phyloP scores from a whole-genome alignment of 2,113 vertebrate species.

The Phylloscopus trochilus region DNA sequence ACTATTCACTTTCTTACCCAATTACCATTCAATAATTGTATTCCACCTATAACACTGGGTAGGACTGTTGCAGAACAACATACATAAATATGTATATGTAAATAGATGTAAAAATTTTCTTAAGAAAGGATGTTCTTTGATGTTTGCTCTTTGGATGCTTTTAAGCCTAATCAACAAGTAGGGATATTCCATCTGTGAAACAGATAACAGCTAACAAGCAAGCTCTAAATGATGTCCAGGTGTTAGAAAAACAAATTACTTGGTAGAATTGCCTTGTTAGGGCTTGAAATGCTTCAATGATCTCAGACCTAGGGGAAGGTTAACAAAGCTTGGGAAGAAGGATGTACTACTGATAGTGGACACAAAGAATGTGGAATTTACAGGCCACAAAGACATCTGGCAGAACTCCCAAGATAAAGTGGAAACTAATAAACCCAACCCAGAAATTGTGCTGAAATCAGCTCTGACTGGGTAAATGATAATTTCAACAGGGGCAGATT shows the following conservation, averaged over 20 bases:
- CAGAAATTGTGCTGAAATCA: not conserved
- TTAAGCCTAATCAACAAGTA: not conserved
- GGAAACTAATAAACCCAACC: not conserved
- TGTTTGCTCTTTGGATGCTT: not conserved
- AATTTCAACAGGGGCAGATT: not conserved
- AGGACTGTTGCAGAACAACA: not conserved
- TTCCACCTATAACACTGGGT: not conserved
- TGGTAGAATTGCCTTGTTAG: not conserved
- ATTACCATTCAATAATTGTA: rapidly evolving
- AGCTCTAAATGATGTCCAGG: not conserved
- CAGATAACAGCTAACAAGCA: not conserved
- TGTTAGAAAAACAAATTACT: not conserved
- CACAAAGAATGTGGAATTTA: not conserved
- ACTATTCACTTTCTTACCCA: not conserved
- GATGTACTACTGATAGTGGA: not conserved
- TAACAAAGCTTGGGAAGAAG: not conserved
- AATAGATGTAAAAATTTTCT: not conserved
- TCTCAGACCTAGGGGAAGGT: not conserved
- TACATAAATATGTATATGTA: not conserved
- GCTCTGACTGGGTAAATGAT: not conserved
- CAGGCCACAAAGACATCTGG: not conserved
- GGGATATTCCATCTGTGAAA: not conserved
- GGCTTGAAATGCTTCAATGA: not conserved
- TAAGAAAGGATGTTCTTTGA: not conserved
- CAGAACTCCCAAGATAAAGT: not conserved